A percentile compares a stretch with the other conserved stretches of the same genome.
Conservation (phyloP, 2,888 invertebrate genomes). For the Ophion slaviceki region DNA sequence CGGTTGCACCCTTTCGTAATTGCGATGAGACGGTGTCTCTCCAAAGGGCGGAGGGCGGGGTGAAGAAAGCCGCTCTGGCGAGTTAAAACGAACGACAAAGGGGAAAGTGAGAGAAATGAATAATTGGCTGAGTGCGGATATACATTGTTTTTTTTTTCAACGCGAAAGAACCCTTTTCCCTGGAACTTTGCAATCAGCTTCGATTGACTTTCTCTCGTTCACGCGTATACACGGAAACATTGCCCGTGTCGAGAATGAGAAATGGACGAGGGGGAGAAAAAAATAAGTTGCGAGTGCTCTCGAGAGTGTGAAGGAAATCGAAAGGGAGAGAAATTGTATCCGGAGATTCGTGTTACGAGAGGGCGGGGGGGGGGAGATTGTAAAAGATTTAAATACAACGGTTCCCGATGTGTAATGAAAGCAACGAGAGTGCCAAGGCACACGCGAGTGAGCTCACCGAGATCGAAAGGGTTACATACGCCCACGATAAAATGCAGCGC, state of each 20-base stretch:
- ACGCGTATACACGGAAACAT: background rate
- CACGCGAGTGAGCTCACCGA: slow-evolving; percentile 42
- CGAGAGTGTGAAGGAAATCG: slow-evolving; percentile 44
- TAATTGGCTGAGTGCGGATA: slow-evolving; percentile 55
- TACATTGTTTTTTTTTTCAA: slow-evolving; percentile 20
- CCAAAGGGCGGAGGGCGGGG: background rate
- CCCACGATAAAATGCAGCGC: slow-evolving; percentile 58
- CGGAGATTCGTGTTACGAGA: slow-evolving; percentile 21
- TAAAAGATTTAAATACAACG: slow-evolving; percentile 41
- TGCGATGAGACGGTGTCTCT: no score
- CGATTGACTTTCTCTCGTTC: slow-evolving; percentile 43
- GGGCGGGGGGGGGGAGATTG: background rate
- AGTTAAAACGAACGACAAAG: slow-evolving; percentile 39
- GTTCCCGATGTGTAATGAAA: slow-evolving; percentile 33
- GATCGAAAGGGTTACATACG: slow-evolving; percentile 47
- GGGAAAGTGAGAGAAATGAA: slow-evolving; percentile 51
- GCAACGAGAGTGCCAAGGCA: slow-evolving; percentile 41
- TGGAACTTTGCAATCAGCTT: slow-evolving; percentile 53
- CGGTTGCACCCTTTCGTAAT: slow-evolving; percentile 7
- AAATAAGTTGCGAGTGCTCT: slow-evolving; percentile 19
- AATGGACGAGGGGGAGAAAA: background rate
- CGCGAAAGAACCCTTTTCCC: slow-evolving; percentile 34
- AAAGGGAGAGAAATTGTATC: slow-evolving; percentile 33
- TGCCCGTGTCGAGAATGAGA: background rate
- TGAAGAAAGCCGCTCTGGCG: slow-evolving; percentile 17